Evolutionary conservation across 2,888 invertebrate species (phyloP), one percentile per base, ranked within the genome.

Genomic region (Falcaria lacertinaria): DNA sequence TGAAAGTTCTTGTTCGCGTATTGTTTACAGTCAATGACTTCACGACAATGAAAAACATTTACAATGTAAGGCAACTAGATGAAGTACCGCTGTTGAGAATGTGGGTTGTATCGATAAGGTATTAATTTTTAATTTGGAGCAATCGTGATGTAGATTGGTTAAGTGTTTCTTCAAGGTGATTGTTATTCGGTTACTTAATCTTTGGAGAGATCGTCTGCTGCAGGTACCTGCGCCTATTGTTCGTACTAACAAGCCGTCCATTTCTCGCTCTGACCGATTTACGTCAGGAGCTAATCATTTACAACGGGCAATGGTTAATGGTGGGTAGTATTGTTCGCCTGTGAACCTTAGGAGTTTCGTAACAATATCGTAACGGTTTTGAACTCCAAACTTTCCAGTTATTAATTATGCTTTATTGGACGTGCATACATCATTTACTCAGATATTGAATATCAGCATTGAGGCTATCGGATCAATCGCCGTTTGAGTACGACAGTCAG

Each of bases 241-340:
- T 65, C 61, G 28, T 17, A 17, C 60, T 66, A 70, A 75, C 75
- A 68, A 72, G 74, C 39, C 64, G 61, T 64, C 62, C 56, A 55
- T 49, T 44, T 45, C 47, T 52, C 41, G 64, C 55, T 64, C 57
- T 79, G 79, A 78, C 80, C 78, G 81, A 80, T 74, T 85, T 83
- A 76, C 74, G 82, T 82, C 79, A 79, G 67, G 52, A 80, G 71
- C 66, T 72, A 75, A 81, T 83, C 80, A 80, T 80, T 77, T 76
- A 75, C 61, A 63, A 58, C 60, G 64, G 49, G 56, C 57, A 54
- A 69, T 62, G 51, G 60, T 60, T 67, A 70, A 75, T 72, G 67
- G 68, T 69, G 65, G 67, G 60, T 67, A 65, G 69, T 69, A 72
- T 72, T 74, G 72, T 77, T 74, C 68, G 64, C 67, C 45, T 53